Conservation (phyloP, 2,113 vertebrate species). For the Nettapus auritus region DNA sequence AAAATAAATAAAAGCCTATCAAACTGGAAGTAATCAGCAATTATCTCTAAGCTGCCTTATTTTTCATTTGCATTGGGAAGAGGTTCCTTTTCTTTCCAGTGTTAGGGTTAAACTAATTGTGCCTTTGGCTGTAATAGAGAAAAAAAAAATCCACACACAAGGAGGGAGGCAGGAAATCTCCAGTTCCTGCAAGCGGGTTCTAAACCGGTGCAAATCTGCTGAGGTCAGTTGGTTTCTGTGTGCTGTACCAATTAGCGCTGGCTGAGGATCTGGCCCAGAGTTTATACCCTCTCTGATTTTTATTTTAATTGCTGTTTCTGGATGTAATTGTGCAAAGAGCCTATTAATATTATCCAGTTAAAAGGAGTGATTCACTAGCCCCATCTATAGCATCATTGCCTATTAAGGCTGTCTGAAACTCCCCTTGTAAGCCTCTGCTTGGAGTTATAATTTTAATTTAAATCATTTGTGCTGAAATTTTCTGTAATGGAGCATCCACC, state of each 20-base stretch:
- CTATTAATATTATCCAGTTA: slow-evolving; percentile 25
- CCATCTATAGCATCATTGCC: slow-evolving; percentile 17
- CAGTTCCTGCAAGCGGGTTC: background rate
- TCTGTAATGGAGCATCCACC: background rate
- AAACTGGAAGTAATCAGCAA: background rate
- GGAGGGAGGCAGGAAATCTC: background rate
- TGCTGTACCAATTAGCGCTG: background rate
- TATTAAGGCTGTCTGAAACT: slow-evolving; percentile 16
- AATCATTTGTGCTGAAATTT: slow-evolving; percentile 5
- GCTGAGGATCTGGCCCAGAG: background rate
- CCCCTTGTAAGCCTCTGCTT: background rate
- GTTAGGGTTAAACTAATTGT: background rate
- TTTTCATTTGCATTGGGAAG: background rate
- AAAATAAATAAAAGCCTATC: background rate
- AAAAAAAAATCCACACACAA: background rate
- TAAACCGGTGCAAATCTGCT: background rate
- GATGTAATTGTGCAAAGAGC: slow-evolving; percentile 1
- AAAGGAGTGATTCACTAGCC: background rate
- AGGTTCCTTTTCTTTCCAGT: background rate
- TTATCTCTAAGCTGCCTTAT: background rate
- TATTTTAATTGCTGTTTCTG: slow-evolving; percentile 39
- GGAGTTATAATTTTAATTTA: slow-evolving; percentile 21
- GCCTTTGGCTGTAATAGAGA: background rate
- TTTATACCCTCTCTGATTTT: background rate
- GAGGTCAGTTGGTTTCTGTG: background rate